Evolutionary conservation across 2,888 invertebrate species (phyloP).

Genomic region (Phengaris alcon): DNA sequence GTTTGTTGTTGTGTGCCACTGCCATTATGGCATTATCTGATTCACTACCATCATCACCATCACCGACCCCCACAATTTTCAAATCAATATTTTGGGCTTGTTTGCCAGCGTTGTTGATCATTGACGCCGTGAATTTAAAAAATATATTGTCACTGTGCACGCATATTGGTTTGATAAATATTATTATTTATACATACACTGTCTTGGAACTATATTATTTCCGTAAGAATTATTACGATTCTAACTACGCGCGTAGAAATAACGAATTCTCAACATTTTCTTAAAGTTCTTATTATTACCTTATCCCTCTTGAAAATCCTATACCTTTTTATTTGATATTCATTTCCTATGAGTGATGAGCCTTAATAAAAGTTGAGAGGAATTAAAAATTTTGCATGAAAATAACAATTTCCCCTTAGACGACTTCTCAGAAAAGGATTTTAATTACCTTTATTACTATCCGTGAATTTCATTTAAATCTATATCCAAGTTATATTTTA

Average conservation of each 20-base stretch:
- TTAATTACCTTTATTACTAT: conserved; percentile 12
- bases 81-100: too few relatives aligned
- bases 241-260: too few relatives aligned
- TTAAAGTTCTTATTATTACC: neutral
- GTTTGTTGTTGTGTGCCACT: neutral
- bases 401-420: neutral
- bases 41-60: neutral
- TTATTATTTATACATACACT: too few relatives aligned
- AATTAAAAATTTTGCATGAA: neutral
- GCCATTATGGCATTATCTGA: conserved; percentile 8
- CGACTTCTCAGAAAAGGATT: neutral
- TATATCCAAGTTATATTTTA: neutral
- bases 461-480: neutral
- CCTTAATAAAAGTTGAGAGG: neutral
- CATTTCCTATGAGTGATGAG: conserved; percentile 1
- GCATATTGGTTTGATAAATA: too few relatives aligned
- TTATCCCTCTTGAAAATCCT: neutral
- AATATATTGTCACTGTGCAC: too few relatives aligned
- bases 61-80: too few relatives aligned
- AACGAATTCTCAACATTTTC: neutral
- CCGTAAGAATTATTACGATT: too few relatives aligned
- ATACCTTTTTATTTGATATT: neutral
- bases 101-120: too few relatives aligned
- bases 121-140: too few relatives aligned
- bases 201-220: too few relatives aligned